Base-by-base conservation (phyloP, 37 sponge, comb jelly and placozoan species). In the Cladorhizidae sp. region DNA sequence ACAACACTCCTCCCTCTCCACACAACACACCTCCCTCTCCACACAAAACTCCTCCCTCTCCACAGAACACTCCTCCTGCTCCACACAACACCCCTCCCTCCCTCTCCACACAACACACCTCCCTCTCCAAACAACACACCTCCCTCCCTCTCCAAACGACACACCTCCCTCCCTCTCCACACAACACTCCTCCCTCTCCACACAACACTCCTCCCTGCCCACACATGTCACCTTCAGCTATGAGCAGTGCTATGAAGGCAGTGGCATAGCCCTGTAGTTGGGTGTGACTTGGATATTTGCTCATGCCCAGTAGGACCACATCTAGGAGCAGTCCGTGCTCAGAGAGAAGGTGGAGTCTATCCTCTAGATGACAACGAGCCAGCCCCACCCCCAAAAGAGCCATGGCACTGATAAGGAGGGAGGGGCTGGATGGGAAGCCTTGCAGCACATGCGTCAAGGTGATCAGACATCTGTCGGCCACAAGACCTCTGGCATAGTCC, bases 221-320 rank as follows among this genome's bases (percentile, higher is more conserved):
- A 1, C 23, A 35, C 22, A 57, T n/a, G n/a, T 74, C 22, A 83
- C 84, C 84, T 64, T 75, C 84, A 49, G 75, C 65, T 3, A 75
- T 37, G 9, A 74, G 68, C 67, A 83, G 75, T 28, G 84, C 75
- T 25, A 75, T 61, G 76, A 83, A 75, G 56, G 84, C 57, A 26
- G 49, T 56, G 41, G 67, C 50, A 65, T 83, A 83, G 9, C 59
- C 32, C 65, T 83, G 84, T n/a, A 83, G 15, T 51, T 64, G 67
- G 17, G 65, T n/a, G 38, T 64, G 32, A n/a, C 57, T 69, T 22
- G 68, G 69, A 18, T 20, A 79, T 56, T 15, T 26, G 23, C 45
- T 20, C 68, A 68, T 68, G 26, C 55, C 55, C 22, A 37, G 36
- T 15, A 79, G 51, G n/a, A 79, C 80, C 12, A 79, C 21, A 31